Evolutionary conservation across 2,888 invertebrate genomes (phyloP).

Genomic region (Cotesia congregata): DNA sequence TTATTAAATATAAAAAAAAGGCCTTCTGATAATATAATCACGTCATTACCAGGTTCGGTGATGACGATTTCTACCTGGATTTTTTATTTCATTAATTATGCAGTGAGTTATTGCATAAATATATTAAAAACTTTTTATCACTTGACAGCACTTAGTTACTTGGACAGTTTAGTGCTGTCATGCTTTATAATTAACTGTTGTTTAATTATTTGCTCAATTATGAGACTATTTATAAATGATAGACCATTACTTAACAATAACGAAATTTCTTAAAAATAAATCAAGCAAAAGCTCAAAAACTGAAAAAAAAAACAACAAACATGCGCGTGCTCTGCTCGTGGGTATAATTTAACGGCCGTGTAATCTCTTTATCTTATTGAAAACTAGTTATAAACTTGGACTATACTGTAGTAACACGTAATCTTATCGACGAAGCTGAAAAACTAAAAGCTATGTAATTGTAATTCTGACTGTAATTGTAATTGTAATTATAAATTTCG

Average conservation of each 20-base stretch:
- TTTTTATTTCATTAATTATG: not conserved
- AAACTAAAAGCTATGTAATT: not conserved
- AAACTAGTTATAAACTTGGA: not conserved
- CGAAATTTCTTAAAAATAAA: not conserved
- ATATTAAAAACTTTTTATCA: not conserved
- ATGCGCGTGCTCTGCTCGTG: not conserved
- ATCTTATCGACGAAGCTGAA: not conserved
- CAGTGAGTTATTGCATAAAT: not conserved
- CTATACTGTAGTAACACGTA: not conserved
- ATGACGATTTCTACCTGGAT: not conserved
- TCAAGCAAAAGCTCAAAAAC: not conserved
- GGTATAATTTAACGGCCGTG: not conserved
- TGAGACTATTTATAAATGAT: not conserved
- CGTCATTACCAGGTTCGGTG: not conserved
- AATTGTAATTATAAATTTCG: not conserved
- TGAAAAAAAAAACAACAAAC: not conserved
- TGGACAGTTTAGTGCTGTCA: not conserved
- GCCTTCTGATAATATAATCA: not conserved
- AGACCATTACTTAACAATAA: not conserved
- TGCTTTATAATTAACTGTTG: not conserved
- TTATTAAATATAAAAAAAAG: not conserved
- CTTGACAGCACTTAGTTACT: not conserved
- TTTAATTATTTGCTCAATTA: not conserved
- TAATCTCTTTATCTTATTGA: not conserved
- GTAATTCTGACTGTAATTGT: not conserved